phyloP scores from a whole-genome alignment of 2,888 invertebrate genomes.

The Laothoe populi region DNA sequence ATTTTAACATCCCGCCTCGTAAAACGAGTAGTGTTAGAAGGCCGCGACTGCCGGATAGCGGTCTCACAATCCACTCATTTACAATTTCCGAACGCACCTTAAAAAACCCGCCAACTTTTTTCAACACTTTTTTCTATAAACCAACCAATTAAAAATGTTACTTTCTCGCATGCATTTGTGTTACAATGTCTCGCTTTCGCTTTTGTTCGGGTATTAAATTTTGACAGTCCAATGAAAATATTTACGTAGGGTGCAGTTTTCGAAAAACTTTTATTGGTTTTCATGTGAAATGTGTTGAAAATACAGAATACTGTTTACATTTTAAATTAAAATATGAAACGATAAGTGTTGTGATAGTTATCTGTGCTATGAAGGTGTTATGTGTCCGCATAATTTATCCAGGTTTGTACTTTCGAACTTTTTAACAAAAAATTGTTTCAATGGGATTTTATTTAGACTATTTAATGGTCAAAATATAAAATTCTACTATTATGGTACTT shows the following conservation, averaged over 20 bases:
- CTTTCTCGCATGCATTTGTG: conserved; percentile 24
- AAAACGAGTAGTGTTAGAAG: conserved; percentile 76
- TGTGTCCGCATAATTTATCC: conserved; percentile 20
- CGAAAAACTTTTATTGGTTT: conserved; percentile 39
- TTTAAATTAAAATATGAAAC: conserved; percentile 4
- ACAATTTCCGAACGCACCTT: conserved; percentile 31
- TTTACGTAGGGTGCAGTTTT: conserved; percentile 63
- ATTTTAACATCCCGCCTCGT: conserved; percentile 61
- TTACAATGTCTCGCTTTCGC: conserved; percentile 38
- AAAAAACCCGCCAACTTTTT: conserved; percentile 33
- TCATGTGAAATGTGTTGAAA: conserved; percentile 26
- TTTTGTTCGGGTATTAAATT: conserved; percentile 56
- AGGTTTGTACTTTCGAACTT: conserved; percentile 23
- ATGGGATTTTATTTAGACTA: neutral
- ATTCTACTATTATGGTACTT: neutral
- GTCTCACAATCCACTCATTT: conserved; percentile 47
- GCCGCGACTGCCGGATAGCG: conserved; percentile 69
- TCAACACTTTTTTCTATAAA: conserved; percentile 31
- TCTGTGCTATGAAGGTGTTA: conserved; percentile 16
- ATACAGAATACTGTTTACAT: conserved; percentile 4
- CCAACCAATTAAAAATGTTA: conserved; percentile 44
- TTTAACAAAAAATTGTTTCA: conserved; percentile 8
- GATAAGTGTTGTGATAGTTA: conserved; percentile 10
- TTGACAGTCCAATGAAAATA: conserved; percentile 77
- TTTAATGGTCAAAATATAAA: neutral